Conservation (phyloP, 2,888 invertebrate genomes). For the Caradrina kadenii region DNA sequence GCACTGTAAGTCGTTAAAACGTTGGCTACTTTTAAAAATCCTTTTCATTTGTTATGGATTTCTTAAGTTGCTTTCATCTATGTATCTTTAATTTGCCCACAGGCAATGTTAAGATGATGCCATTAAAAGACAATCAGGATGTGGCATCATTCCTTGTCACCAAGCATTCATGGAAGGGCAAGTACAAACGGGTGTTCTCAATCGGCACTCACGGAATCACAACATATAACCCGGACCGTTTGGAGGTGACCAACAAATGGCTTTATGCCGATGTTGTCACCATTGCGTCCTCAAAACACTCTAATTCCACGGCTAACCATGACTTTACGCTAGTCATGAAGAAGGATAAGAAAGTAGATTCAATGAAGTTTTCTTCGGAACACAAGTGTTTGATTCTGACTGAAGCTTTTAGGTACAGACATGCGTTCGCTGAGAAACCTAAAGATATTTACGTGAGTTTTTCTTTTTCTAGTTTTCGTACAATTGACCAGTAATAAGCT, state of each 20-base stretch:
- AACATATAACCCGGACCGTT: conserved; percentile 96
- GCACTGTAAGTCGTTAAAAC: background rate
- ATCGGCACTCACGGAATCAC: conserved; percentile 98
- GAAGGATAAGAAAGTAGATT: conserved; percentile 97
- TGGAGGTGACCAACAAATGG: conserved; percentile 97
- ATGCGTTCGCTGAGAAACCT: conserved; percentile 95
- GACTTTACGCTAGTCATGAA: conserved; percentile 96
- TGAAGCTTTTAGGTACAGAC: conserved; percentile 95
- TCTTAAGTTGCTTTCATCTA: conserved; percentile 6
- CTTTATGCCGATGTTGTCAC: conserved; percentile 95
- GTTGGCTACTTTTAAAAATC: conserved; percentile 2
- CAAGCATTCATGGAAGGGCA: conserved; percentile 99
- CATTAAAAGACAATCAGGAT: conserved; percentile 98
- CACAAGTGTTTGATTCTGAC: conserved; percentile 97
- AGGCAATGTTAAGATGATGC: conserved; percentile 93
- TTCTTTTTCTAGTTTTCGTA: background rate
- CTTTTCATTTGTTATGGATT: conserved; percentile 11
- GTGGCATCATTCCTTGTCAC: conserved; percentile 98
- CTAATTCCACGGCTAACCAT: conserved; percentile 89
- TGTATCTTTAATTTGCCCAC: conserved; percentile 52
- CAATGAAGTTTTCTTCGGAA: conserved; percentile 99
- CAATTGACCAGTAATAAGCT: too few species aligned
- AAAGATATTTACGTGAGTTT: conserved; percentile 94
- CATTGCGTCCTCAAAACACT: conserved; percentile 91
- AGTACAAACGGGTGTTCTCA: conserved; percentile 99